Conservation (phyloP, 1,140 invertebrate genomes). For the Pristionchus pacificus region DNA sequence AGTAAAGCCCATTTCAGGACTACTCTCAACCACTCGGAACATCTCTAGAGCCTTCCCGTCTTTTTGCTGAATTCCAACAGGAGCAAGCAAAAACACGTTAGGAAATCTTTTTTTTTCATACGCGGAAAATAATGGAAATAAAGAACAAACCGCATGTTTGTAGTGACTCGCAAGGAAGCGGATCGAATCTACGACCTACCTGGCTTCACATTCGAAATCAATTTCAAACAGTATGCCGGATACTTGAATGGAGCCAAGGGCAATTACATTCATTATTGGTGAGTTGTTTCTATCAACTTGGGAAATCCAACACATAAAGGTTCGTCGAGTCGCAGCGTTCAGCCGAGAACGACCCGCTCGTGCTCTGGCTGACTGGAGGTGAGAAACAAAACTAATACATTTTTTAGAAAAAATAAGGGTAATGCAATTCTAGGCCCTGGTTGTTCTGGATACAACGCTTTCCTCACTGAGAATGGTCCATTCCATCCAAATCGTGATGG, state of each 20-base stretch:
- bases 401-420: too few relatives aligned
- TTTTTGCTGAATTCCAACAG: background rate
- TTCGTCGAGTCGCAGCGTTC: constrained; percentile 35
- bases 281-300: constrained; percentile 22
- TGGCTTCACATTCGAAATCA: constrained; percentile 39
- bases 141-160: too few relatives aligned
- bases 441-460: constrained; percentile 62
- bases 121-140: background rate
- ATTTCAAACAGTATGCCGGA: constrained; percentile 40
- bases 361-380: constrained; percentile 66
- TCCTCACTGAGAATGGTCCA: constrained; percentile 64
- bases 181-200: constrained; percentile 41
- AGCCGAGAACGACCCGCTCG: constrained; percentile 48
- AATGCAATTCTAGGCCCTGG: constrained; percentile 61
- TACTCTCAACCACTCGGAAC: background rate
- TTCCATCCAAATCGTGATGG: constrained; percentile 58
- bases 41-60: background rate
- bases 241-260: background rate
- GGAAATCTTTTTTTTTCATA: too few relatives aligned
- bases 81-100: too few relatives aligned
- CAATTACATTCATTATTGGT: background rate
- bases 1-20: background rate
- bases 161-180: constrained; percentile 23
- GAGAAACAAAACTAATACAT: background rate
- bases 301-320: constrained; percentile 38